phyloP scores from a whole-genome alignment of 2,888 invertebrate genomes.

The Cantharis rustica region DNA sequence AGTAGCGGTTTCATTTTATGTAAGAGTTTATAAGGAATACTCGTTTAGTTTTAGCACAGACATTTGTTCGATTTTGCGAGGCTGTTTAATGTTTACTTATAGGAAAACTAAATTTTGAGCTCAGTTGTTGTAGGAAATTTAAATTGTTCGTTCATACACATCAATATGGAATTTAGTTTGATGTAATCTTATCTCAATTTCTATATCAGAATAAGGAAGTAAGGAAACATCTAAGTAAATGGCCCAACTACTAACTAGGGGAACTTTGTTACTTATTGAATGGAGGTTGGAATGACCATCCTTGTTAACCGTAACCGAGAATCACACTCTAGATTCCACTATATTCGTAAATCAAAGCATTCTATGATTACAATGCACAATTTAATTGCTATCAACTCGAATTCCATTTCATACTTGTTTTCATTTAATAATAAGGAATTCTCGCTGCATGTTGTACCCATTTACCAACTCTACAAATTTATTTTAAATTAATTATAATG shows the following conservation, averaged over 20 bases:
- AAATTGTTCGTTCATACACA: background rate
- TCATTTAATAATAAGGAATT: conserved; percentile 47
- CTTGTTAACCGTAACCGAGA: conserved; percentile 43
- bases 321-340: conserved; percentile 35
- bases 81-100: background rate
- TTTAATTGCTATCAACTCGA: conserved; percentile 45
- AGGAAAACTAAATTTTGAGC: background rate
- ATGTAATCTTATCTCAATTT: conserved; percentile 24
- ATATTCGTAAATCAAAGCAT: conserved; percentile 46
- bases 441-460: conserved; percentile 38
- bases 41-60: conserved; percentile 29
- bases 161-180: background rate
- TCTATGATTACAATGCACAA: conserved; percentile 44
- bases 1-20: conserved; percentile 46
- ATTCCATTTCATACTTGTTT: conserved; percentile 48
- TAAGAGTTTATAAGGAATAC: conserved; percentile 39
- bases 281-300: conserved; percentile 49
- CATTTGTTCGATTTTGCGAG: background rate
- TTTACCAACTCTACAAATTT: conserved; percentile 32
- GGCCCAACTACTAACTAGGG: conserved; percentile 52
- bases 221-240: conserved; percentile 47
- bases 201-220: conserved; percentile 17
- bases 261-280: conserved; percentile 54
- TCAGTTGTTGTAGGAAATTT: background rate
- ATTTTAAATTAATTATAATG: conserved; percentile 31